Evolutionary conservation across 2,113 vertebrate species (phyloP), one percentile per base, ranked within the genome.

Genomic region (Gallinago jamesoni): DNA sequence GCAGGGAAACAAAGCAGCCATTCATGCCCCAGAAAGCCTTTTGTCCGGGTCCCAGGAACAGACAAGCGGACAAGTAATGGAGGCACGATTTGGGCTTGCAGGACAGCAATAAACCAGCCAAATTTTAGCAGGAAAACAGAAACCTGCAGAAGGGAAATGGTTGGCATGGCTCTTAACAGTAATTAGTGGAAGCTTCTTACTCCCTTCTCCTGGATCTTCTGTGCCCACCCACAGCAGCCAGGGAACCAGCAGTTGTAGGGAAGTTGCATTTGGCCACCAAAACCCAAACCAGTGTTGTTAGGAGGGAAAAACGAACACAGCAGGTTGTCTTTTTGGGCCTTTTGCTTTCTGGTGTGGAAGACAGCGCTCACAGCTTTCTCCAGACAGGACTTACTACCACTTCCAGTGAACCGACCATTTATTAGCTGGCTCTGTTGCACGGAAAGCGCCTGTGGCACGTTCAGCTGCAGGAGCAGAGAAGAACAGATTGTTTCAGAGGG

Each of bases 401-500:
- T 75, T 77, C 90, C 57, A 78, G 68, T 21, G 55, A 77, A 47
- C 56, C 1, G 6, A 22, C 19, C 1, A 1, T 39, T 50, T 92
- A 27, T 47, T 88, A 86, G 52, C 63, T 60, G 75, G 77, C 59
- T 84, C 72, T 53, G 56, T 77, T 56, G n/a, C 60, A 39, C 47
- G 86, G 56, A 95, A 92, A 90, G 86, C 19, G 93, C 83, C 64
- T 39, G 41, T 52, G 63, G 93, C 80, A 79, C 53, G 48, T 84
- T 79, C 62, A 82, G 45, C 96, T 91, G 86, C 53, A 73, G 84
- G 64, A 96, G 80, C 47, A 41, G 83, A 64, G 53, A 80, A 91
- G 70, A 95, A 93, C 79, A 84, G 92, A 93, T 84, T 68, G 79
- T 69, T 95, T 95, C 70, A 93, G 92, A 91, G 43, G 22, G 56